Conservation (phyloP, 2,797 vertebrate genomes). For the Cryptoblepharus egeriae region DNA sequence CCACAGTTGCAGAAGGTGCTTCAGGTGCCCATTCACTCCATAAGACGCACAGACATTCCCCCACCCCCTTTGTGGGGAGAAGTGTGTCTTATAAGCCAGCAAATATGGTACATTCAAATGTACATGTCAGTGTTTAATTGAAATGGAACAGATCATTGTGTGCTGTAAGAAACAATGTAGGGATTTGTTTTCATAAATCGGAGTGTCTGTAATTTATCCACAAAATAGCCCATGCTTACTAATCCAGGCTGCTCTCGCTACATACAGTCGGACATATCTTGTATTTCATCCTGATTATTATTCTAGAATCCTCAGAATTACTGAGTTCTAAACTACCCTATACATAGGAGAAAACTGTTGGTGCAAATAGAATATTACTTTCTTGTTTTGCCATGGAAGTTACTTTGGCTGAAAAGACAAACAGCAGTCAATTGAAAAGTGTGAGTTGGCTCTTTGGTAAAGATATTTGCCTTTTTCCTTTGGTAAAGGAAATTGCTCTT, state of each 20-base stretch:
- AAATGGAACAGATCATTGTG: constrained; percentile 62
- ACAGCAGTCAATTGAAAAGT: too few relatives aligned
- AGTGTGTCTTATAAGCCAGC: too few relatives aligned
- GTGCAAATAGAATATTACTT: too few relatives aligned
- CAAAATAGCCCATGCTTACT: not conserved
- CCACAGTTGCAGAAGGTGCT: too few relatives aligned
- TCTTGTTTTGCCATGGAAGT: too few relatives aligned
- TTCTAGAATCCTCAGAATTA: not conserved
- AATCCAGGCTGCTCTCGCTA: not conserved
- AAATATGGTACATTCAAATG: constrained; percentile 51
- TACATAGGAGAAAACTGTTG: not conserved
- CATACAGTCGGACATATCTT: not conserved
- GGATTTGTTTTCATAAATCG: constrained; percentile 15
- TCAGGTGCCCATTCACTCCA: too few relatives aligned
- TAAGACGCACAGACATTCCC: too few relatives aligned
- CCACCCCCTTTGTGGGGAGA: too few relatives aligned
- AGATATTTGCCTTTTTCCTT: too few relatives aligned
- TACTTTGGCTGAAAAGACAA: too few relatives aligned
- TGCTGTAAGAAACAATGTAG: constrained; percentile 51
- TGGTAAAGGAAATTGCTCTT: too few relatives aligned
- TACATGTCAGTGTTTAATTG: constrained; percentile 55
- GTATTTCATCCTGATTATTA: not conserved
- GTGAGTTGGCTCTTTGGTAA: too few relatives aligned
- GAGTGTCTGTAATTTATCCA: constrained; percentile 22
- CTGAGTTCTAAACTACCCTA: constrained; percentile 1